phyloP scores from a whole-genome alignment of 2,113 vertebrate genomes.

The Pseudopodoces humilis region DNA sequence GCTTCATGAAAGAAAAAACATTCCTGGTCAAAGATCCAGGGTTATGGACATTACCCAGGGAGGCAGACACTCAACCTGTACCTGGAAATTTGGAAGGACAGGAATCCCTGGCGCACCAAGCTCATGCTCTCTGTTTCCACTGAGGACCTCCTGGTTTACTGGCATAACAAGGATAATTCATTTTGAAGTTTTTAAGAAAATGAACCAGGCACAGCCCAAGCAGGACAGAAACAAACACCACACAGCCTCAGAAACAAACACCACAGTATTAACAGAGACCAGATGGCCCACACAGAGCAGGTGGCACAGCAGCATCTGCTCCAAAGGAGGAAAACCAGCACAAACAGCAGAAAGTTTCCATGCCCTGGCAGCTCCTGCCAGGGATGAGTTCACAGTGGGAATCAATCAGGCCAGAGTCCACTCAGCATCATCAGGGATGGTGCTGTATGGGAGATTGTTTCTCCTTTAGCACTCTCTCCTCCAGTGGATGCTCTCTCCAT shows the following conservation, averaged over 20 bases:
- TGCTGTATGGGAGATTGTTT: neutral
- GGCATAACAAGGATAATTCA: neutral
- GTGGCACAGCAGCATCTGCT: neutral
- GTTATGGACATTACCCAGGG: neutral
- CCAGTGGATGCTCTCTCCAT: neutral
- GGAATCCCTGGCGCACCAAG: neutral
- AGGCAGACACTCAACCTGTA: neutral
- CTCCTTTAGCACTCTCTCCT: neutral
- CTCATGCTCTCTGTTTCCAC: neutral
- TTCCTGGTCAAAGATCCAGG: neutral
- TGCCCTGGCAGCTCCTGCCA: neutral
- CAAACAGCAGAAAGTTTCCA: neutral
- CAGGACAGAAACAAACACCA: neutral
- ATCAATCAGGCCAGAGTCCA: neutral
- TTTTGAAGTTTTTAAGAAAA: neutral
- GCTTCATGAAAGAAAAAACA: neutral
- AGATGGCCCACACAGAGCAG: neutral
- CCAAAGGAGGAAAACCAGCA: neutral
- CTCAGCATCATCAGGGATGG: neutral
- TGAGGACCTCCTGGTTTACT: neutral
- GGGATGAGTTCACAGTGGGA: neutral
- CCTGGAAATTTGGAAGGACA: neutral
- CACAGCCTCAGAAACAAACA: neutral
- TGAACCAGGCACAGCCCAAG: neutral
- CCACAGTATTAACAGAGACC: neutral